Conservation (phyloP, 2,888 invertebrate genomes). For the Xanthorhoe designata region DNA sequence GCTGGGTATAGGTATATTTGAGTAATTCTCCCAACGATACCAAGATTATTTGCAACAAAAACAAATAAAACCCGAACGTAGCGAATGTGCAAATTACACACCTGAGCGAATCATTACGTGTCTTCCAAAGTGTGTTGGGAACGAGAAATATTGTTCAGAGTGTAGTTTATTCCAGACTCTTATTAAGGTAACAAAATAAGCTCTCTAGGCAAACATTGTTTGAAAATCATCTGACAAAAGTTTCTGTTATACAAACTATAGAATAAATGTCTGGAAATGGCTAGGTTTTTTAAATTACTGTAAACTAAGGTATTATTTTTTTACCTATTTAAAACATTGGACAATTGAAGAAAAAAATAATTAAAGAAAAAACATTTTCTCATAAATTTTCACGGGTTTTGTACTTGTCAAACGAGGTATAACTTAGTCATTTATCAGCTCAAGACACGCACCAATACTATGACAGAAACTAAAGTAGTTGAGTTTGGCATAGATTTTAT, state of each 20-base stretch:
- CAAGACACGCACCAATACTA: too few relatives aligned
- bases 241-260: conserved; percentile 6
- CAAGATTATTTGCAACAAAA: background rate
- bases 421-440: too few relatives aligned
- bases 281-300: background rate
- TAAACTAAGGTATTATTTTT: too few relatives aligned
- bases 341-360: too few relatives aligned
- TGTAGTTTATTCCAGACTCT: background rate
- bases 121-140: conserved; percentile 4
- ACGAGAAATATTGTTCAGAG: background rate
- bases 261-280: background rate
- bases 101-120: conserved; percentile 2
- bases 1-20: conserved; percentile 34
- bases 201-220: conserved; percentile 1
- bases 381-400: too few relatives aligned
- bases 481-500: too few relatives aligned
- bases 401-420: too few relatives aligned
- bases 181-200: background rate
- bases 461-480: too few relatives aligned
- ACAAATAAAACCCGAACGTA: conserved; percentile 2
- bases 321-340: too few relatives aligned
- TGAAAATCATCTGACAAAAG: conserved; percentile 7
- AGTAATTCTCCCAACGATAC: conserved; percentile 4
- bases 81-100: conserved; percentile 3
- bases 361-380: too few relatives aligned